A percentile compares a stretch with the other conserved stretches of the same genome.
phyloP scores from a whole-genome alignment of 2,113 vertebrate genomes.

The Taxidea taxus region DNA sequence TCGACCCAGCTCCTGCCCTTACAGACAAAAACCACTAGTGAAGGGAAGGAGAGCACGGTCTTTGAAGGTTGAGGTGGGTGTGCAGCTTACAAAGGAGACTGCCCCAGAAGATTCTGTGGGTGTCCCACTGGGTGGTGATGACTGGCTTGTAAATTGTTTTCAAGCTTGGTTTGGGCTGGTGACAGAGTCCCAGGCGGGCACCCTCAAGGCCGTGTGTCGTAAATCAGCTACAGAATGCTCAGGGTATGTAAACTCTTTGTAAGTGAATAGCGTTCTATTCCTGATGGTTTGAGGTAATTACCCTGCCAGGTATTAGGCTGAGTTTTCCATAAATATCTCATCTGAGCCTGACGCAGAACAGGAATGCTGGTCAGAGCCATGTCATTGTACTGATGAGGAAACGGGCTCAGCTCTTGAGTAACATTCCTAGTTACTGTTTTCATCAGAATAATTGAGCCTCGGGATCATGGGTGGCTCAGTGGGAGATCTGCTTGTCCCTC shows the following conservation, averaged over 20 bases:
- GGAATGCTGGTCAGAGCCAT: not conserved
- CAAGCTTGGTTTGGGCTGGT: not conserved
- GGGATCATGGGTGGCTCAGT: not conserved
- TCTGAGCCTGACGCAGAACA: not conserved
- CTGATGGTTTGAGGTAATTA: not conserved
- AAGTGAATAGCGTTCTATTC: not conserved
- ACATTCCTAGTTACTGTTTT: not conserved
- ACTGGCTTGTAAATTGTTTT: not conserved
- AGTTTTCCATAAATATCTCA: not conserved
- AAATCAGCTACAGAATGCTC: not conserved
- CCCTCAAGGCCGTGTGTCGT: not conserved
- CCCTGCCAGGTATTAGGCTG: not conserved
- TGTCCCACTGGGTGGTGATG: rapidly evolving
- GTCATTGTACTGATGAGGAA: not conserved
- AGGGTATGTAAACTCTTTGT: not conserved
- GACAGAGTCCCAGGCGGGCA: not conserved
- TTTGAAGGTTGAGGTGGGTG: not conserved
- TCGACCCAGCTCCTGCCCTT: not conserved
- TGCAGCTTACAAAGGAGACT: not conserved
- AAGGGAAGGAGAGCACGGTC: not conserved
- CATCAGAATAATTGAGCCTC: not conserved
- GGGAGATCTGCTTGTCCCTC: not conserved
- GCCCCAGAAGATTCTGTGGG: not conserved
- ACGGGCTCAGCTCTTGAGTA: too few relatives aligned
- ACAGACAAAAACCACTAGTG: not conserved